Evolutionary conservation across 2,888 invertebrate genomes (phyloP), one percentile per base, ranked within the genome.

Genomic region (Flexamia atlantica): DNA sequence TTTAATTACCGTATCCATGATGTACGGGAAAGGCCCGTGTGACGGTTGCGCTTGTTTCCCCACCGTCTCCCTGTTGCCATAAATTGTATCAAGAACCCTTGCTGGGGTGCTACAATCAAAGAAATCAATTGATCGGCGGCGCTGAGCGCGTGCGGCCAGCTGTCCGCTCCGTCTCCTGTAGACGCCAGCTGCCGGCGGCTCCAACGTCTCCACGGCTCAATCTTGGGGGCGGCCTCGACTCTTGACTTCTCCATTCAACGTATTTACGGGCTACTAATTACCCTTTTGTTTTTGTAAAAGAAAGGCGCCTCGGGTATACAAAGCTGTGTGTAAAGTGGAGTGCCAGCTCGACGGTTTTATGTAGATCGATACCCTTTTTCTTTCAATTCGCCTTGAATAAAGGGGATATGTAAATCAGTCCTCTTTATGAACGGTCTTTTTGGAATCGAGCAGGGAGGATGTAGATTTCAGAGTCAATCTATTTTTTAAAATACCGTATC

Each of bases 21-120:
- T n/a, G 64, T 12, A 20, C 40, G n/a, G n/a, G n/a, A n/a, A n/a
- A n/a, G n/a, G n/a, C n/a, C 40, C 9, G 40, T n/a, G 72, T 20
- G 32, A 23, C 72, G 72, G 72, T 72, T 72, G 72, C 36, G 32
- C 40, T 40, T 40, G 72, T 72, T 72, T 72, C 72, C 40, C 40
- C 72, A 12, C 36, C 32, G 32, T 2, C 68, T 68, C 40, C 36
- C 40, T 40, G 72, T 72, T 72, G 72, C 72, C 72, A 72, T 72
- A 72, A 72, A 72, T 72, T 72, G 72, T 72, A 72, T 72, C 72
- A 72, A 72, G 72, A 72, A 72, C 72, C 72, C 72, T 72, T 72
- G 64, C 64, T 28, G 64, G 72, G 72, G 36, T 23, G 72, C 25
- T 40, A 40, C 72, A 72, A 72, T 72, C 72, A 72, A 72, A 72